A percentile compares a stretch with the other conserved stretches of the same genome.
Conservation (phyloP, 2,888 invertebrate species). For the Eustalomyia histrio region DNA sequence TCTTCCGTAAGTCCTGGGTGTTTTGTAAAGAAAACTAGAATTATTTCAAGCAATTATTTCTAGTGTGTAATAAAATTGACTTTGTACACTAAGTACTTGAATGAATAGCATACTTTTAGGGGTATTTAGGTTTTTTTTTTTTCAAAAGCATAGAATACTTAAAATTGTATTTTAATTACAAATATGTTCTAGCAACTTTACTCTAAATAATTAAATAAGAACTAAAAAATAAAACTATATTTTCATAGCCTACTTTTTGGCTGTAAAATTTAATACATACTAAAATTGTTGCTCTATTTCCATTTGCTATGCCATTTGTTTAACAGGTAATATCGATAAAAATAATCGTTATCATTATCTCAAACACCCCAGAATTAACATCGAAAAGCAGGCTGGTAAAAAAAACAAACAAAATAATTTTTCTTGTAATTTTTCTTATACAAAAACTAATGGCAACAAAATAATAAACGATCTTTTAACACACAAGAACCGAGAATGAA, state of each 20-base stretch:
- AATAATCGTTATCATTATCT: constrained; percentile 49
- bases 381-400: constrained; percentile 45
- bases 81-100: constrained; percentile 3
- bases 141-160: not conserved
- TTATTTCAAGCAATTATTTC: not conserved
- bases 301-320: no score
- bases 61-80: constrained; percentile 7
- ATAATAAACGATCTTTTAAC: constrained; percentile 55
- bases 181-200: no score
- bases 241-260: no score
- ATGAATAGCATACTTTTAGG: not conserved
- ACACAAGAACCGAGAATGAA: constrained; percentile 27
- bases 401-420: constrained; percentile 42
- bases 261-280: no score
- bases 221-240: no score
- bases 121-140: not conserved
- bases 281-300: no score
- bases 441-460: constrained; percentile 32
- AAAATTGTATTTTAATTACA: no score
- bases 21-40: not conserved
- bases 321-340: not conserved
- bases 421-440: constrained; percentile 4
- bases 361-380: constrained; percentile 46
- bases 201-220: no score
- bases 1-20: not conserved